phyloP scores from a whole-genome alignment of 2,113 vertebrate genomes.

The Felis chaus region DNA sequence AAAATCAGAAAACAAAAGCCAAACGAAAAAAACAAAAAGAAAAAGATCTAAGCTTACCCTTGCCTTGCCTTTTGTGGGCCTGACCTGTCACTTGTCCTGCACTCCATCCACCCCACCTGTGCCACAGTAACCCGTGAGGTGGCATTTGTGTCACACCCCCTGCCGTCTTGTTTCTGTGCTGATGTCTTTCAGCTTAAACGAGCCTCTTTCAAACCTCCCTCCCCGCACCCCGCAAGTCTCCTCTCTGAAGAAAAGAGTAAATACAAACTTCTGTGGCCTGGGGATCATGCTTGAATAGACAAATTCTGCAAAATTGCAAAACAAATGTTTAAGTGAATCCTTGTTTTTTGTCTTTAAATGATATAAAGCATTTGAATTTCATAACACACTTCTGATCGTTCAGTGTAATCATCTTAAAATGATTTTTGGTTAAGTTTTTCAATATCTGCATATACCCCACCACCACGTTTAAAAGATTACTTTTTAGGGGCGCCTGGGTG shows the following conservation, averaged over 20 bases:
- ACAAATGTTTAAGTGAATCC: neutral
- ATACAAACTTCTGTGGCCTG: neutral
- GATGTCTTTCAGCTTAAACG: neutral
- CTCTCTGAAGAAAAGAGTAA: neutral
- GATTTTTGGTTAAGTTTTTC: neutral
- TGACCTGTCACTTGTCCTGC: neutral
- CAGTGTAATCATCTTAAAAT: neutral
- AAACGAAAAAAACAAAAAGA: neutral
- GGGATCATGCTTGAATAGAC: neutral
- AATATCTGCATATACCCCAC: neutral
- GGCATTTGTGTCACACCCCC: neutral
- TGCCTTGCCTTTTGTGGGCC: neutral
- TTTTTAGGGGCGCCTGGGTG: too few relatives aligned
- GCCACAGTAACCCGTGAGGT: neutral
- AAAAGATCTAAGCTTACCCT: neutral
- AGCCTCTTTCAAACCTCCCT: neutral
- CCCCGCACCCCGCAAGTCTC: neutral
- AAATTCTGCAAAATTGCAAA: neutral
- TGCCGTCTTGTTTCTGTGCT: neutral
- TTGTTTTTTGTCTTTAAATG: neutral
- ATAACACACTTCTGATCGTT: neutral
- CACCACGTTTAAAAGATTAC: neutral
- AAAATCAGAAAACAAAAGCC: neutral
- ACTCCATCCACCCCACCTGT: accelerated
- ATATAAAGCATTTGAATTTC: neutral